These are phyloP conservation scores for Tokudaia muenninki DNA, from an alignment of 2,797 vertebrate species.

Conservation along the genomic window DNA sequence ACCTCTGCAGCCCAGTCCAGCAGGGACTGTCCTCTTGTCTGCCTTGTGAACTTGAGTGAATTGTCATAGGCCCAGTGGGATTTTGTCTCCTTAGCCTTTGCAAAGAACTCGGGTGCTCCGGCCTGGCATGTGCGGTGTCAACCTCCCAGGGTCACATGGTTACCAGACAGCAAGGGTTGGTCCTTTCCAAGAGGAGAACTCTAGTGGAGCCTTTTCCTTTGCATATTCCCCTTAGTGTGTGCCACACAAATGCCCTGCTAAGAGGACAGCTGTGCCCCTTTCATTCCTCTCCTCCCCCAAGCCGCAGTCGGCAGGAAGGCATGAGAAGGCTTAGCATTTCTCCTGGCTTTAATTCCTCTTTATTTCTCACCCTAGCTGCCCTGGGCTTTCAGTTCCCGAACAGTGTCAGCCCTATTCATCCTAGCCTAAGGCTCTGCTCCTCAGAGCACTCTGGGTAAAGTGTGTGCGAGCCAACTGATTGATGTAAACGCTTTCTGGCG, in stretches of 20 bases:
- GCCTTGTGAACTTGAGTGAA: neutral
- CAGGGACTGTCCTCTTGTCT: neutral
- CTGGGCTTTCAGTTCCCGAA: neutral
- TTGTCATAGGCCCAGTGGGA: fast-evolving
- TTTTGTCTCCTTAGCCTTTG: neutral
- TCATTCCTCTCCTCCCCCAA: neutral
- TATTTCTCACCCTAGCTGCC: neutral
- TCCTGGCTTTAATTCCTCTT: neutral
- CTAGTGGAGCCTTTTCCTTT: neutral
- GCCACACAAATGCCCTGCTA: neutral
- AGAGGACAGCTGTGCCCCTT: neutral
- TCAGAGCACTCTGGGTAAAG: neutral
- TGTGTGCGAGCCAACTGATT: neutral
- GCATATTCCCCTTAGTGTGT: neutral
- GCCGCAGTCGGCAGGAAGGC: neutral
- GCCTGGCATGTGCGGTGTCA: fast-evolving
- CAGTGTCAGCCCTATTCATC: neutral
- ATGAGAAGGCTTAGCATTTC: fast-evolving
- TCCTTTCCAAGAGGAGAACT: neutral
- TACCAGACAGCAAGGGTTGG: fast-evolving
- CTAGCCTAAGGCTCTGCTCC: conserved; percentile 3
- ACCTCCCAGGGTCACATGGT: fast-evolving
- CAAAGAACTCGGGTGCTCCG: neutral
- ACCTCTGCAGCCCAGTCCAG: too few species aligned
- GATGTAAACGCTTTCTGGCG: neutral